Percentiles rank a stretch among this genome's conserved stretches.
Conservation (phyloP, 1,140 invertebrate species). For the Zophobas morio region DNA sequence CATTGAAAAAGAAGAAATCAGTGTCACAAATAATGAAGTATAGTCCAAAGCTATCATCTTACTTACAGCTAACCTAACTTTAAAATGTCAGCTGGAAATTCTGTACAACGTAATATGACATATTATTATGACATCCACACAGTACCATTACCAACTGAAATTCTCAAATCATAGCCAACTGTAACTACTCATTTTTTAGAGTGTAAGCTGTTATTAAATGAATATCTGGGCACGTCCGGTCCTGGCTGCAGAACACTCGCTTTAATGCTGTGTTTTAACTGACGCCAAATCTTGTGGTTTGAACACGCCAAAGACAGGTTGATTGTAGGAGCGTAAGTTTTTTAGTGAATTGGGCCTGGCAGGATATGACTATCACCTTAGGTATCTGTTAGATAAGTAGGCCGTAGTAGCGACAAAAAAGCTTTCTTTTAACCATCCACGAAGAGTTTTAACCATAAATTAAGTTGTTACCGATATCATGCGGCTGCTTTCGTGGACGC, state of each 20-base stretch:
- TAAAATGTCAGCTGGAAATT: no score
- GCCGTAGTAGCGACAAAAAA: slow-evolving; percentile 29
- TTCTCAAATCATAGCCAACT: no score
- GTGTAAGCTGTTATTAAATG: neutral
- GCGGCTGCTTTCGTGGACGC: slow-evolving; percentile 18
- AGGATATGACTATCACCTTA: slow-evolving; percentile 36
- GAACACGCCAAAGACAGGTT: slow-evolving; percentile 33
- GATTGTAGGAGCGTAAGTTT: slow-evolving; percentile 34
- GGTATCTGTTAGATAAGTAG: slow-evolving; percentile 38
- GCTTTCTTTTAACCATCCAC: slow-evolving; percentile 36
- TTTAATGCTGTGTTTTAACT: slow-evolving; percentile 3
- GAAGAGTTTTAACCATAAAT: slow-evolving; percentile 35
- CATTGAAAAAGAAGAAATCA: no score
- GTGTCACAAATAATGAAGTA: no score
- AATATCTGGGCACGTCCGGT: neutral
- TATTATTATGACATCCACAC: no score
- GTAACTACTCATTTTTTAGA: no score
- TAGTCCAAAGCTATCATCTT: no score
- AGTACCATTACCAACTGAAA: no score
- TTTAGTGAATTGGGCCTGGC: slow-evolving; percentile 37
- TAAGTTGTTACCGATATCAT: slow-evolving; percentile 38
- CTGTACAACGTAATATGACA: no score
- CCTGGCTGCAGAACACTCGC: slow-evolving; percentile 1
- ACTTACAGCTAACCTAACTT: no score
- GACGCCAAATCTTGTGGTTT: slow-evolving; percentile 31